Base-by-base conservation (phyloP, 2,888 invertebrate genomes). In the Brenthis daphne region DNA sequence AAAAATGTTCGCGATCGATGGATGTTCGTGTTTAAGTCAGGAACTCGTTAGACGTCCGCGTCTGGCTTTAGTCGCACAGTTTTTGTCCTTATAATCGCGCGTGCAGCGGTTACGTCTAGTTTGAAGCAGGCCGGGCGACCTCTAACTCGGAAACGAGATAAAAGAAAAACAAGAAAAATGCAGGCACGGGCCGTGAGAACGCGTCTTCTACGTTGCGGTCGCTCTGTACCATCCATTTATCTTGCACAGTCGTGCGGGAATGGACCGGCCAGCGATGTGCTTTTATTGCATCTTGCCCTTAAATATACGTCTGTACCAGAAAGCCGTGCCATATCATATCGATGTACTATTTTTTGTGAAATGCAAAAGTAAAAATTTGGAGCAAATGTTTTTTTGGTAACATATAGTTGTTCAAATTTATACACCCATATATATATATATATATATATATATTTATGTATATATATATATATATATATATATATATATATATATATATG, bases 101-200 rank as follows among this genome's bases (percentile, higher is more conserved):
- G 87, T 86, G 87, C 85, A 88, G 84, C 84, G 87, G 88, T 88
- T 88, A 87, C 80, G 85, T 81, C 87, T 87, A 88, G 87, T 82
- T 82, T 83, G 83, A 78, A 83, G 79, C 83, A 82, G 77, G 79
- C 80, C 76, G 74, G 81, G 75, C 90, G 91, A 91, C 91, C 91
- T 92, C 89, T 91, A 90, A 88, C 89, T 90, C 86, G 85, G 89
- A 85, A 87, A 86, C 85, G 84, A 87, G 86, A 86, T 83, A 85
- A 86, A 88, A 89, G 83, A 91, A 91, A 90, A 90, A 63, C 51
- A 83, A 88, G 86, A 81, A 82, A 84, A 84, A 83, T 82, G 82
- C 85, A 84, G 85, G 88, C 88, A 87, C 90, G 90, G 91, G 90
- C 91, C 92, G 92, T 92, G 92, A 92, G 92, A 92, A 91, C 89